Conservation (phyloP, 2,888 invertebrate genomes). For the Euzetes globulus region DNA sequence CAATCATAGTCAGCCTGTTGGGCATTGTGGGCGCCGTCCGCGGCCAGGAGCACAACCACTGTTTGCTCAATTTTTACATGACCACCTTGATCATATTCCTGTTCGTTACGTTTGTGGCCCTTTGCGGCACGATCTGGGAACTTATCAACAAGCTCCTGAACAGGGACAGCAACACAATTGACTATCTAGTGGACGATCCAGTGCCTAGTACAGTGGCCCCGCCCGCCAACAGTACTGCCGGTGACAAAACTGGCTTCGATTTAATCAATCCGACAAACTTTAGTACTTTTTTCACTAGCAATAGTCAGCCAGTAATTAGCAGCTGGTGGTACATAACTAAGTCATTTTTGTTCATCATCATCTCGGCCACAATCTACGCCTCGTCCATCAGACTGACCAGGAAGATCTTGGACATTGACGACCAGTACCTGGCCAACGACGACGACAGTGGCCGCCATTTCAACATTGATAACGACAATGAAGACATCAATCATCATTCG, state of each 20-base stretch:
- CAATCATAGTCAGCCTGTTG: conserved; percentile 23
- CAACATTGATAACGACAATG: conserved; percentile 15
- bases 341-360: conserved; percentile 29
- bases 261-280: not conserved
- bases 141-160: conserved; percentile 25
- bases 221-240: not conserved
- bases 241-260: not conserved
- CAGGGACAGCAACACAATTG: not conserved
- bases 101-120: conserved; percentile 31
- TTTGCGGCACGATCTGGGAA: conserved; percentile 35
- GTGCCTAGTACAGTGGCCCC: not conserved
- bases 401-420: conserved; percentile 28
- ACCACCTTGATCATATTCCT: conserved; percentile 33
- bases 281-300: not conserved
- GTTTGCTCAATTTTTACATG: conserved; percentile 35
- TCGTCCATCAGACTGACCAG: conserved; percentile 27
- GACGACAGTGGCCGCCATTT: conserved; percentile 31
- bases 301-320: not conserved
- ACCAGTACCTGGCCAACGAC: conserved; percentile 23
- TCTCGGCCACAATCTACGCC: conserved; percentile 28
- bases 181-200: not conserved
- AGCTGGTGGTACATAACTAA: conserved; percentile 32
- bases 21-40: conserved; percentile 26
- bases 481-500: not conserved
- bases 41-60: conserved; percentile 27